Evolutionary conservation across 2,113 vertebrate species (phyloP).

Genomic region (Festucalex cinctus): DNA sequence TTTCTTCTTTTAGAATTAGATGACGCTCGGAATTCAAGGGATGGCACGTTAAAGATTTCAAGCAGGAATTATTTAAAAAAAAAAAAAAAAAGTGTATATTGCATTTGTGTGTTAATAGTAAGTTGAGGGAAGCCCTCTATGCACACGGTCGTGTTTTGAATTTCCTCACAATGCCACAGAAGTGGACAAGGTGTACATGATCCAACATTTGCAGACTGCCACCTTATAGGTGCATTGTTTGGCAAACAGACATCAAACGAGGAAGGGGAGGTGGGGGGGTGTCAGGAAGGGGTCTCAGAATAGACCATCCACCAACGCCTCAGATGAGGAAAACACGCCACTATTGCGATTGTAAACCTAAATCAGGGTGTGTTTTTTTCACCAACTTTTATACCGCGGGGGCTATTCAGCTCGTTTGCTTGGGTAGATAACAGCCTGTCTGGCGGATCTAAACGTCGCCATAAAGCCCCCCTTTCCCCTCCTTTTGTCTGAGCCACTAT

Average conservation of each 20-base stretch:
- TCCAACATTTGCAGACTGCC: constrained; percentile 24
- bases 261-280: not conserved
- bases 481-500: constrained; percentile 67
- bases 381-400: constrained; percentile 70
- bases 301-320: constrained; percentile 54
- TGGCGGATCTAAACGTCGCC: constrained; percentile 72
- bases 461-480: constrained; percentile 70
- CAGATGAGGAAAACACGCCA: constrained; percentile 58
- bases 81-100: too few species aligned
- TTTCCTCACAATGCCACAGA: constrained; percentile 38
- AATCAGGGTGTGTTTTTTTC: constrained; percentile 63
- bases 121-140: not conserved
- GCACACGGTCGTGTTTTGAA: not conserved
- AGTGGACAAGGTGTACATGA: constrained; percentile 17
- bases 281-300: constrained; percentile 32
- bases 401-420: constrained; percentile 74
- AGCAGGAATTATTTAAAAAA: too few species aligned
- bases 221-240: constrained; percentile 39
- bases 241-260: constrained; percentile 54
- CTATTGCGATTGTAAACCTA: constrained; percentile 68
- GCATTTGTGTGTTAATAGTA: too few species aligned
- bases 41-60: not conserved
- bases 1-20: constrained; percentile 34
- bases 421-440: constrained; percentile 74
- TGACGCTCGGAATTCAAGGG: not conserved